Percentiles rank a stretch among this genome's conserved stretches.
Conservation (phyloP, 2,888 invertebrate genomes). For the Lithosia quadra region DNA sequence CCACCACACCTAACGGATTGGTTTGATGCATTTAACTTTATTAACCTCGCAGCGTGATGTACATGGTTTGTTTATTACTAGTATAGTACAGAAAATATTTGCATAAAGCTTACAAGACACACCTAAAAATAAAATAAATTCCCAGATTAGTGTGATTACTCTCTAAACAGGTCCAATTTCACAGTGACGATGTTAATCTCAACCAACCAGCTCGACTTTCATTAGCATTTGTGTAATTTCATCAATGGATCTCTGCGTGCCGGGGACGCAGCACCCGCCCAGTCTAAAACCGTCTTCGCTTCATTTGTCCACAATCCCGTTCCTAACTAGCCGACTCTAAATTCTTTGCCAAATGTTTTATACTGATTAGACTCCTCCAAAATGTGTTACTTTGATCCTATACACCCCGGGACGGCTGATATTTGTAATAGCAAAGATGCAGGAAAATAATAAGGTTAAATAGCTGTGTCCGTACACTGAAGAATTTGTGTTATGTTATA, state of each 20-base stretch:
- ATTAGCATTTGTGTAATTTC: constrained; percentile 84
- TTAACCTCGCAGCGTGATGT: neutral
- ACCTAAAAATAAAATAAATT: constrained; percentile 27
- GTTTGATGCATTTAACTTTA: neutral
- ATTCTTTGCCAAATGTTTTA: constrained; percentile 54
- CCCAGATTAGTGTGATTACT: constrained; percentile 61
- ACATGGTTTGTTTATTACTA: neutral
- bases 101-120: neutral
- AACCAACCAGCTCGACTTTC: constrained; percentile 72
- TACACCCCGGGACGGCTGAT: constrained; percentile 17
- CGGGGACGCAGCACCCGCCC: constrained; percentile 45
- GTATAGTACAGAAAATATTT: neutral
- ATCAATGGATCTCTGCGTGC: constrained; percentile 66
- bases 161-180: constrained; percentile 74
- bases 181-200: constrained; percentile 75
- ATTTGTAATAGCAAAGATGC: neutral
- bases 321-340: constrained; percentile 63
- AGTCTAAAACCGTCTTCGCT: constrained; percentile 53
- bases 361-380: constrained; percentile 46
- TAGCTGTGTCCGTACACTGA: too few relatives aligned
- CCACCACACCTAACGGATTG: neutral
- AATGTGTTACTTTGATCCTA: constrained; percentile 13
- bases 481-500: too few relatives aligned
- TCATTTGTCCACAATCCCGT: constrained; percentile 68
- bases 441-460: too few relatives aligned